A percentile compares a stretch with the other conserved stretches of the same genome.
phyloP scores from a whole-genome alignment of 1,140 invertebrate genomes.

The Meloidogyne hapla region DNA sequence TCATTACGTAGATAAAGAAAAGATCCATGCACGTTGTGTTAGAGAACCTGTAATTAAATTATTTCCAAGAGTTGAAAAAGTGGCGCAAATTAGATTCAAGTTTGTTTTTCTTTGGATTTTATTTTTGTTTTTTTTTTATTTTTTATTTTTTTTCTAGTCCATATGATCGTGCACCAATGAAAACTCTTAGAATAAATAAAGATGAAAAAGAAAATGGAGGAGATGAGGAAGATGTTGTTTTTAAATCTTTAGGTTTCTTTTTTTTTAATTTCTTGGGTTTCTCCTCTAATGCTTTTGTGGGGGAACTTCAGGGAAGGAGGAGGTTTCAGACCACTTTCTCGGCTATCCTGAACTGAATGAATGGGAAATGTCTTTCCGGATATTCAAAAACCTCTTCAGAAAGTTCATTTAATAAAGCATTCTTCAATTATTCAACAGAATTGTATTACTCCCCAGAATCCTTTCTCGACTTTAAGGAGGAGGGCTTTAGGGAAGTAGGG shows the following conservation, averaged over 20 bases:
- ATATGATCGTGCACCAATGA: conserved; percentile 71
- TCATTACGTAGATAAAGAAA: conserved; percentile 67
- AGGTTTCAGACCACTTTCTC: too few relatives aligned
- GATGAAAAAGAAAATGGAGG: neutral
- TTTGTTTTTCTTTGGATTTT: conserved; percentile 26
- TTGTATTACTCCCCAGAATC: too few relatives aligned
- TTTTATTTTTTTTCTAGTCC: conserved; percentile 71
- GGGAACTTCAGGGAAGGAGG: too few relatives aligned
- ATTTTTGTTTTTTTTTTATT: too few relatives aligned
- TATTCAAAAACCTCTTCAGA: too few relatives aligned
- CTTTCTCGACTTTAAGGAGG: too few relatives aligned
- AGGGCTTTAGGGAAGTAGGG: too few relatives aligned
- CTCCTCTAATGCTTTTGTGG: too few relatives aligned
- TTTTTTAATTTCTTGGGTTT: neutral
- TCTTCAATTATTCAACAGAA: too few relatives aligned
- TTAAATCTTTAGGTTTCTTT: neutral
- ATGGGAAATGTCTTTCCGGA: too few relatives aligned
- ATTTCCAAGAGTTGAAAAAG: conserved; percentile 26
- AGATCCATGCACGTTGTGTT: conserved; percentile 35
- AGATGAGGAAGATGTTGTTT: conserved; percentile 62
- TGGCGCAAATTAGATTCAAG: conserved; percentile 34
- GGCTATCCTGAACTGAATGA: too few relatives aligned
- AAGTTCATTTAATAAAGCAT: too few relatives aligned
- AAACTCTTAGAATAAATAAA: conserved; percentile 24
- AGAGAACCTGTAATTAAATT: conserved; percentile 35